These are phyloP conservation scores for Thaumetopoea pityocampa DNA, from an alignment of 1,140 invertebrate genomes.

Conservation along the genomic window DNA sequence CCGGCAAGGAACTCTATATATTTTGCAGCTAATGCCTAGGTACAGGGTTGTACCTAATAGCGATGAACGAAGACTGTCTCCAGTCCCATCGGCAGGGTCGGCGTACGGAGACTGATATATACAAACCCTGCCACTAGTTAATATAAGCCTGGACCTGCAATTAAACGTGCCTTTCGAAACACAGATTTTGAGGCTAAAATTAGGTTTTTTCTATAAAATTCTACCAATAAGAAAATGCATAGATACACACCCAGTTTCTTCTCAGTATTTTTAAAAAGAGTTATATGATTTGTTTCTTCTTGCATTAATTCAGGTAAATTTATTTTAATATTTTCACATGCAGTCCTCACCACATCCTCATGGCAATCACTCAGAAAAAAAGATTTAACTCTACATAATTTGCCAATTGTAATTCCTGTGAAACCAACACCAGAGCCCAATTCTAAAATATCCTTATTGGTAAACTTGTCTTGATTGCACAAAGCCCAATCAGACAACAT, in stretches of 20 bases:
- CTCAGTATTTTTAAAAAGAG: conserved; percentile 13
- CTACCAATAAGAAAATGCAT: neutral
- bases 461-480: conserved; percentile 39
- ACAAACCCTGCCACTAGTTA: no score
- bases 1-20: no score
- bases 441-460: conserved; percentile 50
- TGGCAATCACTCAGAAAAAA: conserved; percentile 52
- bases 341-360: conserved; percentile 46
- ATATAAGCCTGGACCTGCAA: no score
- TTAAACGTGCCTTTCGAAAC: no score
- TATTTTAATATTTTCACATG: conserved; percentile 48
- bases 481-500: conserved; percentile 58
- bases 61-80: no score
- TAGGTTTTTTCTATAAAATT: conserved; percentile 7
- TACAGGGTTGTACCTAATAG: no score
- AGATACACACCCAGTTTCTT: conserved; percentile 34
- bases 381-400: conserved; percentile 42
- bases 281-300: conserved; percentile 5
- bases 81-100: no score
- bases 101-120: no score
- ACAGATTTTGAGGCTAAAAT: no score
- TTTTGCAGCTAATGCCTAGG: no score
- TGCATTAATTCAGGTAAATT: conserved; percentile 38
- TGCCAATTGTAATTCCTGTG: conserved; percentile 51
- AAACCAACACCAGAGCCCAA: conserved; percentile 64